Conservation (phyloP, 2,888 invertebrate species). For the Ischnus inquisitorius region DNA sequence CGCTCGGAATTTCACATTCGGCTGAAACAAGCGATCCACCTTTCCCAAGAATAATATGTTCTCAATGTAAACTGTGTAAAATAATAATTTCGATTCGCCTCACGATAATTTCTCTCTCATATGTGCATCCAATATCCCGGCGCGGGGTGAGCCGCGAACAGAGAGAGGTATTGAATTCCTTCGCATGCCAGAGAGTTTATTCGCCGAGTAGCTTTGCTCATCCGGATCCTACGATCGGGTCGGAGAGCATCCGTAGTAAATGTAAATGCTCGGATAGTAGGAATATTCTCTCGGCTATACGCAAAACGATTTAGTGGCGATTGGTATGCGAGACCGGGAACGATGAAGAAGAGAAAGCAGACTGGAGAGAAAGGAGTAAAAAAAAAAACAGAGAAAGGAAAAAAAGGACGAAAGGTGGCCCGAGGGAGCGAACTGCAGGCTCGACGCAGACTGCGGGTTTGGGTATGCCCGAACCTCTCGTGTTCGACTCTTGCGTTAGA, state of each 20-base stretch:
- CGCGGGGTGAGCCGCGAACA: conserved; percentile 25
- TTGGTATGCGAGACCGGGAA: conserved; percentile 68
- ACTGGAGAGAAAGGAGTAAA: conserved; percentile 35
- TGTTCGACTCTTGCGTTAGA: conserved; percentile 36
- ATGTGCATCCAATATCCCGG: conserved; percentile 14
- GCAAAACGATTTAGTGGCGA: conserved; percentile 74
- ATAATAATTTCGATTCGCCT: conserved; percentile 22
- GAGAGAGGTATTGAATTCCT: conserved; percentile 51
- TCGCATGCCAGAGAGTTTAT: conserved; percentile 24
- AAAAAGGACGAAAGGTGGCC: conserved; percentile 28
- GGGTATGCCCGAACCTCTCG: conserved; percentile 31
- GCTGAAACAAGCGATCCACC: not conserved
- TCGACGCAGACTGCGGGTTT: conserved; percentile 53
- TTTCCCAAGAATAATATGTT: conserved; percentile 1
- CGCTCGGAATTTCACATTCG: too few relatives aligned
- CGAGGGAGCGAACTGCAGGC: conserved; percentile 56
- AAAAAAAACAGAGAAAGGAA: conserved; percentile 36
- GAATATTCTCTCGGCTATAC: conserved; percentile 64
- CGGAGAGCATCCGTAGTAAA: conserved; percentile 54
- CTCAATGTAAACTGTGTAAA: not conserved
- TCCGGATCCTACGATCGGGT: conserved; percentile 18
- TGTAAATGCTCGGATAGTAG: conserved; percentile 66
- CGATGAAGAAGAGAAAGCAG: conserved; percentile 60
- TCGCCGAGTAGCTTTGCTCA: conserved; percentile 35
- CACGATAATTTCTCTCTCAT: conserved; percentile 13